Conservation (phyloP, 2,797 vertebrate genomes). For the Kryptolebias ocellatus region DNA sequence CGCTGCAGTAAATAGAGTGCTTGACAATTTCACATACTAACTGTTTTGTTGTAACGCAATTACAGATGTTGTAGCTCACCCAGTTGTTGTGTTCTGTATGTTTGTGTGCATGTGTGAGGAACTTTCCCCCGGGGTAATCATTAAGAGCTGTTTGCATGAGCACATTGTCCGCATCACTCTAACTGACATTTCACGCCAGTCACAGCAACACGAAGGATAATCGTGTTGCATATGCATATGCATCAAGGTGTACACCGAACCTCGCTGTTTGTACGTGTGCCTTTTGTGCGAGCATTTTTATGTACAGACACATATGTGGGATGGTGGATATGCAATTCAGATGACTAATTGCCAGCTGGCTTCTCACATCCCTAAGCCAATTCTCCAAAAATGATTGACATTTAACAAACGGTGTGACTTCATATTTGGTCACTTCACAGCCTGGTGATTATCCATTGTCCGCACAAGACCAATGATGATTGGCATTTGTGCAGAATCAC, state of each 20-base stretch:
- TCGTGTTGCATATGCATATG: constrained; percentile 7
- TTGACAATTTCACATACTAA: neutral
- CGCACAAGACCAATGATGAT: constrained; percentile 38
- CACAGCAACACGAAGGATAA: neutral
- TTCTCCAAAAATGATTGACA: constrained; percentile 63
- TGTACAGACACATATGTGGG: constrained; percentile 23
- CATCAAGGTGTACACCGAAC: constrained; percentile 1
- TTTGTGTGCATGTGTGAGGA: neutral
- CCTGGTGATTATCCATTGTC: constrained; percentile 53
- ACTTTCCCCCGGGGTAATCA: constrained; percentile 14
- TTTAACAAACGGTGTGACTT: constrained; percentile 63
- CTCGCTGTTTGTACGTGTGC: neutral
- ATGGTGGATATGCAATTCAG: constrained; percentile 48
- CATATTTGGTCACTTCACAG: constrained; percentile 69
- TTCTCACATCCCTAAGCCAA: constrained; percentile 45
- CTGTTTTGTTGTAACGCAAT: neutral
- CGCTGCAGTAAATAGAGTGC: neutral
- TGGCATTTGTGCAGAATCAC: constrained; percentile 36
- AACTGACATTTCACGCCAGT: constrained; percentile 11
- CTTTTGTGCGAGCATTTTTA: constrained; percentile 21
- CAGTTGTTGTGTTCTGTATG: constrained; percentile 1
- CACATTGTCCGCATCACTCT: constrained; percentile 24
- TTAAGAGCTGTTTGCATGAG: constrained; percentile 14
- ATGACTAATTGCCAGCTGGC: constrained; percentile 73
- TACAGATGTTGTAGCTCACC: neutral